These are phyloP conservation scores for Clostera curtula DNA, from an alignment of 2,888 invertebrate species.

Conservation along the genomic window DNA sequence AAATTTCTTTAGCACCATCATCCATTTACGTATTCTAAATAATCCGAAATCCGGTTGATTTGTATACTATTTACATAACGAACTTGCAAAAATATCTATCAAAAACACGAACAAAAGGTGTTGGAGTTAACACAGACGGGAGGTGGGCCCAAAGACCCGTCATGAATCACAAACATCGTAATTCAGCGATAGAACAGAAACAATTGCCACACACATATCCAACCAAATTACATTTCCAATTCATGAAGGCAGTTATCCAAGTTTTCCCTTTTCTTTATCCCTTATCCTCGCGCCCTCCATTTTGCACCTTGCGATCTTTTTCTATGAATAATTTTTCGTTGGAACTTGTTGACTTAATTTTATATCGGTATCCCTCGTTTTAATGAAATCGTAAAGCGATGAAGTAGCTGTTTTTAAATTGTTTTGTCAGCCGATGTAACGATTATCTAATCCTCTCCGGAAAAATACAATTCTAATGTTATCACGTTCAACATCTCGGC, in stretches of 20 bases:
- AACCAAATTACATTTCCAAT: constrained; percentile 72
- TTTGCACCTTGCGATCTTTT: constrained; percentile 50
- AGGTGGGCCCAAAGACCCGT: constrained; percentile 18
- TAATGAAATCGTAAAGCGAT: constrained; percentile 21
- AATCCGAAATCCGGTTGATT: too few species aligned
- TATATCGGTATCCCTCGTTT: constrained; percentile 54
- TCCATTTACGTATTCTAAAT: too few species aligned
- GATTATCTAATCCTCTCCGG: too few species aligned
- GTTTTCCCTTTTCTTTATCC: constrained; percentile 32
- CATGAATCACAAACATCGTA: constrained; percentile 48
- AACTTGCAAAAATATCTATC: too few species aligned
- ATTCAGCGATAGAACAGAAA: constrained; percentile 47
- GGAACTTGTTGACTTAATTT: constrained; percentile 72
- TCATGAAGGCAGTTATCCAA: constrained; percentile 65
- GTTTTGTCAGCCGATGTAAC: constrained; percentile 2
- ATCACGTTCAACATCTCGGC: too few species aligned
- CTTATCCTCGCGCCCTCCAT: constrained; percentile 22
- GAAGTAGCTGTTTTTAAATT: constrained; percentile 17
- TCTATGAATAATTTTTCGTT: constrained; percentile 69
- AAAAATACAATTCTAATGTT: too few species aligned
- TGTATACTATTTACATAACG: too few species aligned
- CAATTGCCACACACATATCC: constrained; percentile 57
- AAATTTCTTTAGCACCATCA: too few species aligned
- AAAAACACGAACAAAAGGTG: too few species aligned
- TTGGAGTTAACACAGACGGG: too few species aligned